Evolutionary conservation across 2,888 invertebrate genomes (phyloP).

Genomic region (Agrochola macilenta): DNA sequence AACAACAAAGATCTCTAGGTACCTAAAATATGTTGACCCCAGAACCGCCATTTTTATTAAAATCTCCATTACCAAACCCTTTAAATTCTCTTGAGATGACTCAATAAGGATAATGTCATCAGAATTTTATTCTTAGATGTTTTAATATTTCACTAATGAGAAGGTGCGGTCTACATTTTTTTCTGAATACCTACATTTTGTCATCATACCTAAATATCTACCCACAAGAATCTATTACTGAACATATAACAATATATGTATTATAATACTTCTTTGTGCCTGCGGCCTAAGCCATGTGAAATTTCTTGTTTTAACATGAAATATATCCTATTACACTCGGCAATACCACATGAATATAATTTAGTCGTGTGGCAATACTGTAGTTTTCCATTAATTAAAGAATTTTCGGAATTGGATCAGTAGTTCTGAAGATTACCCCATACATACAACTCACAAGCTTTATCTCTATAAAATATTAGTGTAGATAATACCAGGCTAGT

Average conservation of each 20-base stretch:
- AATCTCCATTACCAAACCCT: slow-evolving; percentile 10
- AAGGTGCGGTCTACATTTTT: slow-evolving; percentile 1
- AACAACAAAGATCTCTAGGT: background rate
- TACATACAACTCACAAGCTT: too few relatives aligned
- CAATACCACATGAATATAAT: too few relatives aligned
- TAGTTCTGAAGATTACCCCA: too few relatives aligned
- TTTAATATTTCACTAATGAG: slow-evolving; percentile 21
- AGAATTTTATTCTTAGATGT: slow-evolving; percentile 15
- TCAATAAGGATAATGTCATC: slow-evolving; percentile 42
- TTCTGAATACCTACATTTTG: background rate
- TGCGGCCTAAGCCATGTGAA: too few relatives aligned
- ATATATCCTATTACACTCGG: too few relatives aligned
- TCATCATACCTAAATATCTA: background rate
- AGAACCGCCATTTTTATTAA: slow-evolving; percentile 3
- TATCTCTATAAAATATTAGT: too few relatives aligned
- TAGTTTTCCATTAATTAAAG: too few relatives aligned
- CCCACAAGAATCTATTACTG: background rate
- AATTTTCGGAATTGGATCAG: too few relatives aligned
- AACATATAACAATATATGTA: background rate
- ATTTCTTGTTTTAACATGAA: too few relatives aligned
- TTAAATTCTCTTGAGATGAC: slow-evolving; percentile 37
- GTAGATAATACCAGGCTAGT: too few relatives aligned
- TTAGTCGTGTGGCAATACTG: too few relatives aligned
- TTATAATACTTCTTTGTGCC: too few relatives aligned
- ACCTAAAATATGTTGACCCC: slow-evolving; percentile 12